Conservation (phyloP, 2,113 vertebrate species). For the Junco hyemalis region DNA sequence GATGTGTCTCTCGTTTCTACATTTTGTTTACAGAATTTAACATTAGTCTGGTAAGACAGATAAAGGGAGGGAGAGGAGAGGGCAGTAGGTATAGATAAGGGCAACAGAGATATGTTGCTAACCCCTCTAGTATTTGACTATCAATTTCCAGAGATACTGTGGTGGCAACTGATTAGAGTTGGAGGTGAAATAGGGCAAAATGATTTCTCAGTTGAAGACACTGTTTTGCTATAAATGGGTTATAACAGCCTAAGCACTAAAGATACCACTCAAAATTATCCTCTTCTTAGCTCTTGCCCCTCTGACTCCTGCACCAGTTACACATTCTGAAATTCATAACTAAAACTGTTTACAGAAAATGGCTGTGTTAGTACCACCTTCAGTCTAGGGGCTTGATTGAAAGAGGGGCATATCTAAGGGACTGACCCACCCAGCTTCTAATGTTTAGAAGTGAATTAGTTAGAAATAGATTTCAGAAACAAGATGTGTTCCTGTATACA, state of each 20-base stretch:
- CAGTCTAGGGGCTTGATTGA: background rate
- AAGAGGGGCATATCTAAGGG: background rate
- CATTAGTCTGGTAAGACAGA: background rate
- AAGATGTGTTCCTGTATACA: background rate
- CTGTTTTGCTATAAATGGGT: background rate
- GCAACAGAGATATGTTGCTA: background rate
- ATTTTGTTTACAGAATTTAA: background rate
- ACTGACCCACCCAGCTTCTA: background rate
- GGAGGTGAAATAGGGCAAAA: background rate
- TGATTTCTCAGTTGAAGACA: background rate
- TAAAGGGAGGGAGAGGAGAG: background rate
- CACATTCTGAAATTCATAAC: background rate
- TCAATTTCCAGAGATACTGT: background rate
- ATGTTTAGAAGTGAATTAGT: background rate
- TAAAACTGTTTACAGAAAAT: background rate
- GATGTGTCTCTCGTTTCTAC: background rate
- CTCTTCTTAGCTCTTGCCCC: background rate
- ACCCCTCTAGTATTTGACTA: background rate
- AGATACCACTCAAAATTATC: background rate
- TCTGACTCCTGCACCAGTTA: background rate
- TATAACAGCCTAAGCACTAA: background rate
- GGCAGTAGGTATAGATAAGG: background rate
- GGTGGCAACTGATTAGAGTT: background rate
- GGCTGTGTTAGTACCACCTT: background rate
- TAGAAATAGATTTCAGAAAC: slow-evolving; percentile 6